phyloP scores from a whole-genome alignment of 2,113 vertebrate genomes.

The Cyprinodon variegatus region DNA sequence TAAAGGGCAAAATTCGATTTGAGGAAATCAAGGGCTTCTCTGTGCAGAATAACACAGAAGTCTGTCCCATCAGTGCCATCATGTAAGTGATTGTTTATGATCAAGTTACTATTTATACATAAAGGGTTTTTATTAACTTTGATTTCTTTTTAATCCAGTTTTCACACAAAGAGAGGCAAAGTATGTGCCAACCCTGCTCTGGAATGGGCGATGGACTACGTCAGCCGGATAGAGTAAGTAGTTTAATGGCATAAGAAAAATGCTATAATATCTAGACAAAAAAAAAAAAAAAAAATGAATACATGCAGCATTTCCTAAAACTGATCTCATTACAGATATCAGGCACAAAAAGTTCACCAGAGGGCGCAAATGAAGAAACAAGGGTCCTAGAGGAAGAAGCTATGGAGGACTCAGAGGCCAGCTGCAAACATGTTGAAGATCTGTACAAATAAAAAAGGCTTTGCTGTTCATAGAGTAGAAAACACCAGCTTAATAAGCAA shows the following conservation, averaged over 20 bases:
- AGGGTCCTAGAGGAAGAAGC: not conserved
- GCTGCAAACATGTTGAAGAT: not conserved
- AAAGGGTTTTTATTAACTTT: not conserved
- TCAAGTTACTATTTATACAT: not conserved
- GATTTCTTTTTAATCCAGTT: constrained; percentile 43
- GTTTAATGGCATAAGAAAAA: not conserved
- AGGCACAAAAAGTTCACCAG: constrained; percentile 50
- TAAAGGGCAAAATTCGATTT: constrained; percentile 18
- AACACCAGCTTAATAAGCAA: not conserved
- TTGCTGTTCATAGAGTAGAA: not conserved
- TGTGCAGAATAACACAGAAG: constrained; percentile 45
- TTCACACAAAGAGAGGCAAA: constrained; percentile 55
- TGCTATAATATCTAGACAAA: not conserved
- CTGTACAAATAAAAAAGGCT: not conserved
- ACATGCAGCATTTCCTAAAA: not conserved
- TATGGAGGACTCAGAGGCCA: not conserved
- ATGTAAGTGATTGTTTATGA: constrained; percentile 53
- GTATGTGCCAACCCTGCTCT: constrained; percentile 61
- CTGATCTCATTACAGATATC: constrained; percentile 36
- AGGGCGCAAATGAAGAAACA: not conserved
- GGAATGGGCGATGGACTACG: constrained; percentile 62
- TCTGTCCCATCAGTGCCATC: constrained; percentile 67
- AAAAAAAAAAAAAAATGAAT: not conserved
- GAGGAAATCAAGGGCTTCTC: constrained; percentile 35
- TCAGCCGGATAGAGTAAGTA: constrained; percentile 61